A percentile compares a stretch with the other conserved stretches of the same genome.
phyloP scores from a whole-genome alignment of 1,140 invertebrate species.

The Zeugodacus cucurbitae region DNA sequence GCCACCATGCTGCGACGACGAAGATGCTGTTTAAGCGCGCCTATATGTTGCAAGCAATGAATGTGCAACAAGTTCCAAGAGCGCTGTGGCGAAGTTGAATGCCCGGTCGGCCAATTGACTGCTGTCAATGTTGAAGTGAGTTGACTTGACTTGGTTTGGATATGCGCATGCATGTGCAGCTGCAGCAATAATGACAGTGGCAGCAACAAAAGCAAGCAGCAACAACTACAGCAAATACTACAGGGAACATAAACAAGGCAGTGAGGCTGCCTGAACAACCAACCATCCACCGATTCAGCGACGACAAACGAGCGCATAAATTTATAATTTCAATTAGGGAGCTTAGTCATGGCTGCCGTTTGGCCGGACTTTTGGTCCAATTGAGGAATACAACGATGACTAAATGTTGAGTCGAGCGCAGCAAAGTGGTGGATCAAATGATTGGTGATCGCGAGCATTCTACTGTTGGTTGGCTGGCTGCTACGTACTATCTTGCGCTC shows the following conservation, averaged over 20 bases:
- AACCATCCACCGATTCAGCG: background rate
- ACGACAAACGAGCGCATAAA: constrained; percentile 29
- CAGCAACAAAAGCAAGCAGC: background rate
- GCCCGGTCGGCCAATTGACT: constrained; percentile 23
- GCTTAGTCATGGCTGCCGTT: background rate
- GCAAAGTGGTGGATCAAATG: background rate
- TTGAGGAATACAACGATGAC: background rate
- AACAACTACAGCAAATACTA: background rate
- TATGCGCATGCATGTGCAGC: background rate
- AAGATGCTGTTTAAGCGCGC: background rate
- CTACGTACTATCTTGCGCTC: background rate
- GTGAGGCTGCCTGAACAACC: background rate
- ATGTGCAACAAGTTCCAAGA: background rate
- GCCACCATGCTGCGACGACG: background rate
- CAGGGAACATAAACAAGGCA: background rate
- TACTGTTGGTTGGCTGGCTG: no score
- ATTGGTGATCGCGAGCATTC: background rate
- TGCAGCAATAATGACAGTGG: background rate
- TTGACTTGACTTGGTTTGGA: background rate
- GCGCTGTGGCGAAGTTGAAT: background rate
- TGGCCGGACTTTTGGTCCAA: background rate
- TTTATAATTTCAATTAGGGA: constrained; percentile 12
- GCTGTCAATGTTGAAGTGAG: constrained; percentile 29
- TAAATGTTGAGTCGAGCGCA: background rate
- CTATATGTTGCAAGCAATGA: background rate